phyloP scores from a whole-genome alignment of 2,113 vertebrate species.

The Halichoeres trimaculatus region DNA sequence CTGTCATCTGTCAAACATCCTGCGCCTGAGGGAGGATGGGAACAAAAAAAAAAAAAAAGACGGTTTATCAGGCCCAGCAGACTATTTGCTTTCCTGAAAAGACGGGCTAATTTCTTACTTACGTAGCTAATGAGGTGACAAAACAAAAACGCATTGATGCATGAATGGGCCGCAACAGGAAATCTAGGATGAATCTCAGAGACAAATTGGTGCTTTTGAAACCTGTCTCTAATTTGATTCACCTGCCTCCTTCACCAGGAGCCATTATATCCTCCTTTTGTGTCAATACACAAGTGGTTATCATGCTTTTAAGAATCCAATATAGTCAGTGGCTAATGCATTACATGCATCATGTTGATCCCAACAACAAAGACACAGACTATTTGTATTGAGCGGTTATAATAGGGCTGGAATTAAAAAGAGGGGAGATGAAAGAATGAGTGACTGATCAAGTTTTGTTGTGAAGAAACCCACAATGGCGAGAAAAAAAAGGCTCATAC shows the following conservation, averaged over 20 bases:
- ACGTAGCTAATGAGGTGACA: slow-evolving; percentile 19
- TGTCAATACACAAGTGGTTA: slow-evolving; percentile 2
- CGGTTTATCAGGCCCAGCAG: slow-evolving; percentile 49
- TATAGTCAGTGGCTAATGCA: background rate
- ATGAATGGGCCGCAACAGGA: slow-evolving; percentile 20
- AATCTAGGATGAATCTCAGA: slow-evolving; percentile 15
- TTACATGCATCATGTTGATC: background rate
- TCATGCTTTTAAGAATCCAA: slow-evolving; percentile 10
- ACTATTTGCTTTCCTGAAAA: slow-evolving; percentile 15
- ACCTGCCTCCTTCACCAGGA: background rate
- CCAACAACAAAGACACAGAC: slow-evolving; percentile 10
- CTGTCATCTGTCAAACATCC: slow-evolving; percentile 45
- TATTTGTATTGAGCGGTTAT: background rate
- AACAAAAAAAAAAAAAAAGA: slow-evolving; percentile 20
- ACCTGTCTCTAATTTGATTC: slow-evolving; percentile 11
- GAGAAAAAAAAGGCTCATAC: slow-evolving; percentile 23
- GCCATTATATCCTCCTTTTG: background rate
- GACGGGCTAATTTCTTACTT: slow-evolving; percentile 40
- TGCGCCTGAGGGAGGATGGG: background rate
- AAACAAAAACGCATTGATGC: slow-evolving; percentile 4
- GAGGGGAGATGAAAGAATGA: slow-evolving; percentile 7
- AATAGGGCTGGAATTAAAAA: background rate
- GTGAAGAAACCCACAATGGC: slow-evolving; percentile 5
- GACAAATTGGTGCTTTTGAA: background rate
- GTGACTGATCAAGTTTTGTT: slow-evolving; percentile 26